Evolutionary conservation across 2,113 vertebrate genomes (phyloP), one percentile per base, ranked within the genome.

Genomic region (Tinamus guttatus): DNA sequence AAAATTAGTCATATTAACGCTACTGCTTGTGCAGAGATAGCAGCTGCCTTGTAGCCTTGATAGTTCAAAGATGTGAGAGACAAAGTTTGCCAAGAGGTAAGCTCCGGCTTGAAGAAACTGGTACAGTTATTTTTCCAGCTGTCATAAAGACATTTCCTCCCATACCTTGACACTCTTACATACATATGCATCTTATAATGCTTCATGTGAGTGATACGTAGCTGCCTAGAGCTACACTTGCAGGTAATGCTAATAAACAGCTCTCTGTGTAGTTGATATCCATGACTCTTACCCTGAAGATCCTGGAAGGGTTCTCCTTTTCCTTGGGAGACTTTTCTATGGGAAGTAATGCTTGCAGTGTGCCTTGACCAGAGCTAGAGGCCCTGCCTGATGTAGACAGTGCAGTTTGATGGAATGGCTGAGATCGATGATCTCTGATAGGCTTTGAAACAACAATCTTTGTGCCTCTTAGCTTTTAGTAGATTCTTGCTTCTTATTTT

Each of bases 191-290:
- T 49, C 18, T 75, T 76, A 67, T 67, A 95, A 82, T 56, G 81
- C 71, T 95, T 87, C 81, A 77, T 71, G 87, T 45, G 87, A 95
- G 84, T 78, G 77, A 43, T n/a, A 68, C 58, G 65, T 81, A 89
- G 87, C 88, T 87, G 93, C 94, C 90, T 69, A 86, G 79, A 92
- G 93, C 85, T 96, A 90, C 36, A 32, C 90, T 96, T 94, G 88
- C 85, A 97, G 94, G 88, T 95, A 84, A 89, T 82, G 78, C 95
- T 94, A 94, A 94, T 96, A 93, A 96, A 93, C 93, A 96, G 80
- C 89, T 90, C 93, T 75, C 74, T 92, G n/a, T 88, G 84, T 69
- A 76, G 77, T 89, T 94, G 90, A 88, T 94, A 85, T 94, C 88
- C 80, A 76, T 51, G 90, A 93, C 92, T 97, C 92, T 97, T 96